These are phyloP conservation scores for Machimus rusticus DNA, from an alignment of 2,888 invertebrate genomes.

Conservation along the genomic window DNA sequence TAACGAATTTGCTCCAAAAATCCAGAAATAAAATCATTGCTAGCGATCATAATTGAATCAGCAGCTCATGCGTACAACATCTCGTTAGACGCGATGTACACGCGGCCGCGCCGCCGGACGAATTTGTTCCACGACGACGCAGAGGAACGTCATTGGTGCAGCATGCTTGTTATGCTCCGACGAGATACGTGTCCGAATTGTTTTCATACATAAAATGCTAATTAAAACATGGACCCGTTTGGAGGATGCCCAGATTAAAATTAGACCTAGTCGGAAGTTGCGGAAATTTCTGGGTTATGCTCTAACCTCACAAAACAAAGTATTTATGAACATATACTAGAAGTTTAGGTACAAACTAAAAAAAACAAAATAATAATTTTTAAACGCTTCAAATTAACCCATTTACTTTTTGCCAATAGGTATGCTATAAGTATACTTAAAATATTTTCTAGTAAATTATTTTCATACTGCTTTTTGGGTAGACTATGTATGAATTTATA, in stretches of 20 bases:
- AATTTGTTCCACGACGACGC: not conserved
- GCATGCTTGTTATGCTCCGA: not conserved
- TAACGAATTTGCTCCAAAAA: slow-evolving; percentile 33
- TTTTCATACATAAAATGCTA: slow-evolving; percentile 15
- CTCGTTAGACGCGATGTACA: not conserved
- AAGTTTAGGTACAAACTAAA: too few relatives aligned
- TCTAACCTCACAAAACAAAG: not conserved
- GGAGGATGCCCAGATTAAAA: not conserved
- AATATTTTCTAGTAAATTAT: too few relatives aligned
- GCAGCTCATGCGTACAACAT: not conserved
- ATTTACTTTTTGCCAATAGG: too few relatives aligned
- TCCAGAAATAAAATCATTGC: slow-evolving; percentile 38
- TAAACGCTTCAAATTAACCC: too few relatives aligned
- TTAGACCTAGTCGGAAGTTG: not conserved
- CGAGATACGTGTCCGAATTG: not conserved
- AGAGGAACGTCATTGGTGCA: not conserved
- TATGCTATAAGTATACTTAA: too few relatives aligned
- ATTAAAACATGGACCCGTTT: not conserved
- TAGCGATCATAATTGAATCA: slow-evolving; percentile 29
- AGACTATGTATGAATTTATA: too few relatives aligned
- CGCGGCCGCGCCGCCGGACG: not conserved
- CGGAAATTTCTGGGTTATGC: not conserved
- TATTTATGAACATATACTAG: not conserved
- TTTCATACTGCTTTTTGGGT: too few relatives aligned
- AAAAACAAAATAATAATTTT: too few relatives aligned